These are phyloP conservation scores for Chinchilla lanigera DNA, from an alignment of 2,113 vertebrate genomes.

Conservation along the genomic window DNA sequence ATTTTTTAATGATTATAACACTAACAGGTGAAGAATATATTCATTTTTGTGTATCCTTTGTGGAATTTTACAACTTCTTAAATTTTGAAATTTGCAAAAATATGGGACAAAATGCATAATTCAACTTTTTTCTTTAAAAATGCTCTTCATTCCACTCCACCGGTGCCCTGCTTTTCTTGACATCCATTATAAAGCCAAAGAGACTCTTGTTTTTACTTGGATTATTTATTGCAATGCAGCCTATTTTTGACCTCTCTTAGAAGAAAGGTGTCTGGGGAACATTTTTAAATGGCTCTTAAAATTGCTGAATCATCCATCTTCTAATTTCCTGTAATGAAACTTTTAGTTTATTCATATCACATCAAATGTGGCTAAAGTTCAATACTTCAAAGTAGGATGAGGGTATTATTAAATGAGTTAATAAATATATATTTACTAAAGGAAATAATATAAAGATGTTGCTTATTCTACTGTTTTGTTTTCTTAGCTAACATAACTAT, in stretches of 20 bases:
- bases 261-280: neutral
- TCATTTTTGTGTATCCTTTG: neutral
- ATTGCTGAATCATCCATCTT: neutral
- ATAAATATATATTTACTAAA: neutral
- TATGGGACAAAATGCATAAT: neutral
- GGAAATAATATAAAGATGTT: neutral
- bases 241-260: slow-evolving; percentile 11
- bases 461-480: neutral
- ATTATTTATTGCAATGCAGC: slow-evolving; percentile 48
- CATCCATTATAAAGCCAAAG: slow-evolving; percentile 41
- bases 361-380: neutral
- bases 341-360: neutral
- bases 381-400: neutral
- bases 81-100: slow-evolving; percentile 38
- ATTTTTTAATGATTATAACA: neutral
- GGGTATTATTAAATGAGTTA: neutral
- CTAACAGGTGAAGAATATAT: neutral
- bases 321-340: neutral
- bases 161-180: neutral
- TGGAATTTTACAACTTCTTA: neutral
- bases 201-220: slow-evolving; percentile 10
- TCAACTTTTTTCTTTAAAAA: neutral
- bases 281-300: neutral
- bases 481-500: neutral
- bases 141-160: fast-evolving